Conservation (phyloP, 1,140 invertebrate genomes). For the Phortica variegata region DNA sequence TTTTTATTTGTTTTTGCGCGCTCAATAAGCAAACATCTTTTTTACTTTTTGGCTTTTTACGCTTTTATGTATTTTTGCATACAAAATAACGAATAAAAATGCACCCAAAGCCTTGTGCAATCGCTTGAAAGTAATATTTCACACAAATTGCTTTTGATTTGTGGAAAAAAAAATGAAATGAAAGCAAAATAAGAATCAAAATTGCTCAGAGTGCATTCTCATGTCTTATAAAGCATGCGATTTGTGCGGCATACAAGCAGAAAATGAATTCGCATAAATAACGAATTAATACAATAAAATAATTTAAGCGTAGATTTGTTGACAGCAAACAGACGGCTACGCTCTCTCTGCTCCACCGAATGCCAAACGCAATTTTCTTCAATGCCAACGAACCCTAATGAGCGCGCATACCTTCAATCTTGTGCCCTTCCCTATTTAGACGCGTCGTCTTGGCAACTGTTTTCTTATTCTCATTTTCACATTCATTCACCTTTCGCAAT, state of each 20-base stretch:
- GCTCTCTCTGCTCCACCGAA: neutral
- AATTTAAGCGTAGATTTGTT: conserved; percentile 28
- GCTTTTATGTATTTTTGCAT: conserved; percentile 4
- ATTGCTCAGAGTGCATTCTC: conserved; percentile 12
- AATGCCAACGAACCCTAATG: neutral
- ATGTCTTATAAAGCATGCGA: neutral
- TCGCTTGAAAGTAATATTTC: conserved; percentile 31
- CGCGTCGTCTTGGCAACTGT: too few relatives aligned
- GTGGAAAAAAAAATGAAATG: too few relatives aligned
- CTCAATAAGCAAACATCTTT: conserved; percentile 30
- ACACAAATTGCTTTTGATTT: conserved; percentile 12
- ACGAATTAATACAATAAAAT: conserved; percentile 31
- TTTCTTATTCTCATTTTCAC: too few relatives aligned
- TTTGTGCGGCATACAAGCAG: conserved; percentile 5
- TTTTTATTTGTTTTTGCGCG: conserved; percentile 35
- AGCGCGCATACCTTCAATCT: too few relatives aligned
- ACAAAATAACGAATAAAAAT: neutral
- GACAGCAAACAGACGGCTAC: conserved; percentile 3
- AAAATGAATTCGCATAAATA: conserved; percentile 29
- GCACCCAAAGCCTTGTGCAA: conserved; percentile 11
- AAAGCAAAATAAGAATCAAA: neutral
- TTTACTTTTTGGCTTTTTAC: conserved; percentile 19
- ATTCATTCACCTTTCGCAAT: too few relatives aligned
- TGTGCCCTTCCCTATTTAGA: too few relatives aligned
- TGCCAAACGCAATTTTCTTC: neutral